Evolutionary conservation across 2,113 vertebrate species (phyloP).

Genomic region (Suricata suricatta): DNA sequence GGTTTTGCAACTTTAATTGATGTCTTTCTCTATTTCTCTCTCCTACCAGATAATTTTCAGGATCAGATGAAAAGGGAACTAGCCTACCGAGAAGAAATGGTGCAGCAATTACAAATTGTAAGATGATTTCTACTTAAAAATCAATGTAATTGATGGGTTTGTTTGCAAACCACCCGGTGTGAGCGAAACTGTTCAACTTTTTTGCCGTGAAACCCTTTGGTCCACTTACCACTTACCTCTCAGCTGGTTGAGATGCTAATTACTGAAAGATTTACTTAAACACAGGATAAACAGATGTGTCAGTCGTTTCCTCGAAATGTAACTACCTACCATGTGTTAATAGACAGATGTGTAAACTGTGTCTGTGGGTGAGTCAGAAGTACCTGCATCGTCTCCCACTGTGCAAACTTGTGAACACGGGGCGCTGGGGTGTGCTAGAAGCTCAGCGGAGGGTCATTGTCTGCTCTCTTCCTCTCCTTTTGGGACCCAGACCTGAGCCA

Average conservation of each 20-base stretch:
- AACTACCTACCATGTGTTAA: conserved; percentile 75
- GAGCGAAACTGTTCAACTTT: fast-evolving
- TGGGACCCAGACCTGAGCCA: background rate
- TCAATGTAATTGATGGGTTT: background rate
- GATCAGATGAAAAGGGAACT: conserved; percentile 99
- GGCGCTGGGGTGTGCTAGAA: background rate
- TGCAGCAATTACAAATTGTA: conserved; percentile 98
- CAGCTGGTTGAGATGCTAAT: conserved; percentile 81
- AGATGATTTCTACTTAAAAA: conserved; percentile 76
- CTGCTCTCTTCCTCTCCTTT: background rate
- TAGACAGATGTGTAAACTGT: conserved; percentile 68
- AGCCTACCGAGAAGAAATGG: conserved; percentile 99
- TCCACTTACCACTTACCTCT: conserved; percentile 65
- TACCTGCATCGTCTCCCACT: background rate
- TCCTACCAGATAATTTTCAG: conserved; percentile 94
- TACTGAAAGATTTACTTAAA: conserved; percentile 85
- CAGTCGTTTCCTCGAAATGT: conserved; percentile 72
- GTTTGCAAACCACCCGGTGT: background rate
- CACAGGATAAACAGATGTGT: conserved; percentile 82
- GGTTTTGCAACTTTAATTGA: conserved; percentile 47
- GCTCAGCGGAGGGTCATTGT: background rate
- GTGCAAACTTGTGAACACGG: background rate
- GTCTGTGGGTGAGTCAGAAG: background rate
- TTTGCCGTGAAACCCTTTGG: conserved; percentile 47
- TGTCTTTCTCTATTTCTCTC: conserved; percentile 36